Percentiles rank a stretch among this genome's conserved stretches.
Evolutionary conservation across 2,113 vertebrate species (phyloP).

Genomic region (Alces alces): DNA sequence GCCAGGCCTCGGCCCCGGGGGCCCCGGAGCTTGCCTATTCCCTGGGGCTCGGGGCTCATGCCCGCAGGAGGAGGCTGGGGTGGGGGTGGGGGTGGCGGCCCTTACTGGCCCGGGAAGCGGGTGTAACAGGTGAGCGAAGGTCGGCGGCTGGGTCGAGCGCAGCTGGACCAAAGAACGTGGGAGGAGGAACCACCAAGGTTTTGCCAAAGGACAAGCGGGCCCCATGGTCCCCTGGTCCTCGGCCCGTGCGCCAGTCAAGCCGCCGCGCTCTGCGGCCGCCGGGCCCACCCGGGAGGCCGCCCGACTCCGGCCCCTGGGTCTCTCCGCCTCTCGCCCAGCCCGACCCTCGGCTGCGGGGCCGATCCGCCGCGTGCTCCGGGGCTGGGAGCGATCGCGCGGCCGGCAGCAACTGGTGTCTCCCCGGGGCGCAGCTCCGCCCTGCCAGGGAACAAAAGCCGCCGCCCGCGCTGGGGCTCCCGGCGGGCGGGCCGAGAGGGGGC

Average conservation of each 20-base stretch:
- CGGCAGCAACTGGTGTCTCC: conserved; percentile 74
- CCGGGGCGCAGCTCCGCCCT: conserved; percentile 67
- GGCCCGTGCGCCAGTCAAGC: conserved; percentile 10
- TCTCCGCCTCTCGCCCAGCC: no score
- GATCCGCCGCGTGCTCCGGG: neutral
- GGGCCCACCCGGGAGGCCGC: conserved; percentile 8
- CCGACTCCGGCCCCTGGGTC: neutral
- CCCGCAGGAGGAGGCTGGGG: neutral
- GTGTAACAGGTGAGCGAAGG: conserved; percentile 70
- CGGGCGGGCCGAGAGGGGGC: conserved; percentile 17
- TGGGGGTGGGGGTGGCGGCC: neutral
- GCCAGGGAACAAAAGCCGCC: conserved; percentile 57
- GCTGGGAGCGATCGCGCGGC: neutral
- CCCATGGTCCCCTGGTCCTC: neutral
- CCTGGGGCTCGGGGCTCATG: neutral
- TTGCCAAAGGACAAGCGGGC: conserved; percentile 60
- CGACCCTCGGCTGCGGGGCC: neutral
- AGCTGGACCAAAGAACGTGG: neutral
- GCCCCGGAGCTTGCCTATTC: neutral
- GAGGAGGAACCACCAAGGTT: conserved; percentile 49
- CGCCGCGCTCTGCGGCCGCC: neutral
- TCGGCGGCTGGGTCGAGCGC: neutral
- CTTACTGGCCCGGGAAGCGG: neutral
- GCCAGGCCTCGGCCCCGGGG: neutral
- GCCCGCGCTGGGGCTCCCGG: neutral